Evolutionary conservation across 2,113 vertebrate genomes (phyloP).

Genomic region (Perca schrenkii): DNA sequence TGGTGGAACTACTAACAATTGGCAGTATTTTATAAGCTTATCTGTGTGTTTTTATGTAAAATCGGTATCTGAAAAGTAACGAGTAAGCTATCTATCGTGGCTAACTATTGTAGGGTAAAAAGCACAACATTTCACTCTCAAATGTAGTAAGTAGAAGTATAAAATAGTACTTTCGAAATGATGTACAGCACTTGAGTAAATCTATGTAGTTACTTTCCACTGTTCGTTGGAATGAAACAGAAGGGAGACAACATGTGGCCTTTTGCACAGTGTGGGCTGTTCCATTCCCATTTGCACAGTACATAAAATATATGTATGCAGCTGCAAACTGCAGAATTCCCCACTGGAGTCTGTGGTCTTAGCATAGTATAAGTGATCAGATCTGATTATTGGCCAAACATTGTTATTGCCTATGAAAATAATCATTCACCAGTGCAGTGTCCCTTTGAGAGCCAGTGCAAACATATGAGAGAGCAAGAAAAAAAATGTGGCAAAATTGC

Average conservation of each 20-base stretch:
- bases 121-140: no score
- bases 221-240: not conserved
- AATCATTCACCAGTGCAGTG: slow-evolving; percentile 24
- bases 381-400: slow-evolving; percentile 60
- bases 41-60: not conserved
- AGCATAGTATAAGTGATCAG: slow-evolving; percentile 40
- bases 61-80: not conserved
- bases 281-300: slow-evolving; percentile 21
- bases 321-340: slow-evolving; percentile 51
- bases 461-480: slow-evolving; percentile 25
- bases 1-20: no score
- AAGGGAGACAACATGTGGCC: not conserved
- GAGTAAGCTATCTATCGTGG: not conserved
- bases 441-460: slow-evolving; percentile 47
- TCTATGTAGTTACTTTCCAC: not conserved
- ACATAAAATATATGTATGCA: slow-evolving; percentile 51
- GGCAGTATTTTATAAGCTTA: not conserved
- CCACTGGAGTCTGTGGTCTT: slow-evolving; percentile 57
- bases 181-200: not conserved
- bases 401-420: slow-evolving; percentile 58
- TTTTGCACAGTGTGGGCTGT: not conserved
- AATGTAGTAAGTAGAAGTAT: not conserved
- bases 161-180: not conserved
- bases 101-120: not conserved
- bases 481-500: slow-evolving; percentile 24